phyloP scores from a whole-genome alignment of 2,888 invertebrate species.

The Norana najaformis region DNA sequence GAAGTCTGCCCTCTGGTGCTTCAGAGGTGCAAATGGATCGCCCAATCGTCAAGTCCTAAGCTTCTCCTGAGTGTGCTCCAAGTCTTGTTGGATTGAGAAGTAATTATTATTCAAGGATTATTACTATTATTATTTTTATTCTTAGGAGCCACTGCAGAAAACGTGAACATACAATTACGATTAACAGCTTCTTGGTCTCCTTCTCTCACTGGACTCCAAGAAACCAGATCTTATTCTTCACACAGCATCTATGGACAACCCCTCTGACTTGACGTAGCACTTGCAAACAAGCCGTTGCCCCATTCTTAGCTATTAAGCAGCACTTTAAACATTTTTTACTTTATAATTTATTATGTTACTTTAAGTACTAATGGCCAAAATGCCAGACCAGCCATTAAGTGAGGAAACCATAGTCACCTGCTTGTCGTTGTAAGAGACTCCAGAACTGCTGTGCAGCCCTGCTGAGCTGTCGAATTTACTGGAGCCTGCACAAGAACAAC shows the following conservation, averaged over 20 bases:
- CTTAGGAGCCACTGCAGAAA: too few species aligned
- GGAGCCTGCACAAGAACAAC: neutral
- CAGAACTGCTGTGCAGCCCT: neutral
- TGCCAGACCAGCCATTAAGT: neutral
- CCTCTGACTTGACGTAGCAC: neutral
- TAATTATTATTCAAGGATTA: too few species aligned
- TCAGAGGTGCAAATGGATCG: too few species aligned
- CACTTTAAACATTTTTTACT: neutral
- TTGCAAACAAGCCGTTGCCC: neutral
- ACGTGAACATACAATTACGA: too few species aligned
- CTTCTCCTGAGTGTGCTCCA: too few species aligned
- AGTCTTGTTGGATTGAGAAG: too few species aligned
- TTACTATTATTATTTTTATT: too few species aligned
- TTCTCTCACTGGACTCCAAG: too few species aligned
- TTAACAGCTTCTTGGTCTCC: too few species aligned
- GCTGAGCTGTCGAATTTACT: conserved; percentile 8
- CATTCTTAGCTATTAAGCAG: neutral
- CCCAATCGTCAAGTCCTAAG: too few species aligned
- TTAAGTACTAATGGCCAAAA: neutral
- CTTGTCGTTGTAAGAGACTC: neutral
- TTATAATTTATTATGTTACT: neutral
- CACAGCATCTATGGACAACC: neutral
- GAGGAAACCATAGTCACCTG: neutral
- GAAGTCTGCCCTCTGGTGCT: too few species aligned
- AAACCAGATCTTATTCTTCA: neutral